Evolutionary conservation across 2,888 invertebrate genomes (phyloP), one percentile per base, ranked within the genome.

Genomic region (Steinernema scapterisci): DNA sequence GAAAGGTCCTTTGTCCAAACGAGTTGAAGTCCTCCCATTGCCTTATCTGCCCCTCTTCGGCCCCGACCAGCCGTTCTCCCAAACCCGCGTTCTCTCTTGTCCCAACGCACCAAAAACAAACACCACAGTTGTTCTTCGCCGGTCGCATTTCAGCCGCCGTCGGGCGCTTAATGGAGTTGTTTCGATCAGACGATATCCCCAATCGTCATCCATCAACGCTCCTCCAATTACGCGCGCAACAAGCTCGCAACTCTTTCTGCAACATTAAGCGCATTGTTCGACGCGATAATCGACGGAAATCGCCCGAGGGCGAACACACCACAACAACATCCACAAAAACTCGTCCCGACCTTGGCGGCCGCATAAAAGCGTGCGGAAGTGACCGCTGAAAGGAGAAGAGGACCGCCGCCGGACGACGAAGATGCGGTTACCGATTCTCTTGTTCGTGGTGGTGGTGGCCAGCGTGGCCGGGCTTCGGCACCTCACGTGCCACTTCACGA

Each of bases 401-500:
- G 38, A n/a, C n/a, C n/a, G n/a, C 38, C 38, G 38, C 3, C 38
- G 5, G 9, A 38, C 38, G 38, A 38, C 11, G 52, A 63, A 31
- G 63, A 72, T 72, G 72, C 51, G 54, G n/a, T 27, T 9, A 1
- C 51, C 51, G 25, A n/a, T 23, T 1, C 51, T 72, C 19, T 23
- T 51, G 21, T n/a, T 27, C 9, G 51, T 25, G 21, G 13, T 43
- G 21, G 13, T 43, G 3, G 6, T 72, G 16, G 21, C 51, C 25
- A 6, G 25, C 19, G 31, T 46, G 21, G n/a, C 46, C 54, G 70
- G 70, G 45, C 45, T 74, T n/a, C 48, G 75, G 13, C 46, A 27
- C 19, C 75, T 73, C 38, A 52, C 44, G 13, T 75, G 75, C 31
- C 75, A 75, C 45, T 75, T 75, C 56, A 52, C 73, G 23, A 71